Evolutionary conservation across 2,888 invertebrate genomes (phyloP), one percentile per base, ranked within the genome.

Genomic region (Spodoptera littoralis): DNA sequence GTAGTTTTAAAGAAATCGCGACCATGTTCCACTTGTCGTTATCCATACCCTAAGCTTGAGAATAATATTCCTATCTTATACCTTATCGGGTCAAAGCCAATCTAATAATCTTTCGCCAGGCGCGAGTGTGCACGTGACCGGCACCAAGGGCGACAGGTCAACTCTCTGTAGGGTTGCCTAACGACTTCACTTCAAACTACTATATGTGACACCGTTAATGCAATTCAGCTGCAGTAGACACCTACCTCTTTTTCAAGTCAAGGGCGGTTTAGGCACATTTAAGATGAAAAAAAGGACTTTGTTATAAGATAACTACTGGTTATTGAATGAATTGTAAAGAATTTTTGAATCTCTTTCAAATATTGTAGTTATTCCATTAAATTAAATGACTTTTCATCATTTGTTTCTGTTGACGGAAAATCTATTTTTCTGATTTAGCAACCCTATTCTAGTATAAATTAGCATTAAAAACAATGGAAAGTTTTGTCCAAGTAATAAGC

Each of bases 61-160:
- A 55, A 60, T 73, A 52, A 53, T 59, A 60, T 63, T 57, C n/a
- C 13, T 68, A 74, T 54, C 49, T 51, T 49, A 56, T 60, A 48
- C 71, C 65, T 60, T 60, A 54, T 67, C 60, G 62, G 56, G 78
- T 76, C 80, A 81, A 77, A 82, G 83, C 70, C 58, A 68, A 70
- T 81, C 70, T 82, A 74, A 73, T 70, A 56, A 70, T 70, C 65
- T 77, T 71, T 77, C 72, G 69, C 60, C 61, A 56, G 43, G 44
- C 66, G 59, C 58, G 54, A 62, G 56, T 24, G 53, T 54, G 67
- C 64, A 75, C 83, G 83, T 84, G 84, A 82, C 84, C 79, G 63
- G 79, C 45, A 63, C 65, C 83, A 83, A 84, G 84, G 84, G 80
- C 82, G 74, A 53, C 82, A 61, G 84, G 81, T 84, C 84, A 83